Percentiles rank a stretch among this genome's conserved stretches.
phyloP scores from a whole-genome alignment of 2,888 invertebrate genomes.

The Euplexia lucipara region DNA sequence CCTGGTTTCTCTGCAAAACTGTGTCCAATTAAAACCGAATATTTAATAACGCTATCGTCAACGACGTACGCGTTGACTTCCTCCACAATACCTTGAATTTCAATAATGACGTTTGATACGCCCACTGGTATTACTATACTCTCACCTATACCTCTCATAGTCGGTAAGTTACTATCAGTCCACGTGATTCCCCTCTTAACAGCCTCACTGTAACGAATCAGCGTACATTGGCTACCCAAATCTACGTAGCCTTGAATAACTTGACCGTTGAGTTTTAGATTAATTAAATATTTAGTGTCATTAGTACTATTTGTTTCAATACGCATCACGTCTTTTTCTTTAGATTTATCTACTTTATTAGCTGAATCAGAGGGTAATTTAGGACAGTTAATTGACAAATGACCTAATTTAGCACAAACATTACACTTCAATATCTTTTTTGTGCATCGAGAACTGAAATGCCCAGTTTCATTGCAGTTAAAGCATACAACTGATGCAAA shows the following conservation, averaged over 20 bases:
- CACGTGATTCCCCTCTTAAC: slow-evolving; percentile 8
- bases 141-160: slow-evolving; percentile 30
- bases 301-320: neutral
- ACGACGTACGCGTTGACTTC: slow-evolving; percentile 27
- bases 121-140: slow-evolving; percentile 19
- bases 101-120: too few species aligned
- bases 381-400: slow-evolving; percentile 17
- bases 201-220: slow-evolving; percentile 15
- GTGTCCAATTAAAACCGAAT: slow-evolving; percentile 41
- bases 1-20: slow-evolving; percentile 45
- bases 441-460: slow-evolving; percentile 27
- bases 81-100: slow-evolving; percentile 26
- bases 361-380: slow-evolving; percentile 6
- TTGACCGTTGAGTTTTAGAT: slow-evolving; percentile 7
- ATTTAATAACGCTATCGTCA: slow-evolving; percentile 39
- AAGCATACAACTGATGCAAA: slow-evolving; percentile 5
- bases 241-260: slow-evolving; percentile 17
- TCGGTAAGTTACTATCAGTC: slow-evolving; percentile 3
- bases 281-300: slow-evolving; percentile 14
- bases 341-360: neutral
- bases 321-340: too few species aligned
- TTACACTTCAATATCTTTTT: too few species aligned
- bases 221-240: slow-evolving; percentile 35
- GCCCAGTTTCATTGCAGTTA: slow-evolving; percentile 26
- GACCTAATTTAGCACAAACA: slow-evolving; percentile 27